These are phyloP conservation scores for Gibbula magus DNA, from an alignment of 2,888 invertebrate genomes.

Conservation along the genomic window DNA sequence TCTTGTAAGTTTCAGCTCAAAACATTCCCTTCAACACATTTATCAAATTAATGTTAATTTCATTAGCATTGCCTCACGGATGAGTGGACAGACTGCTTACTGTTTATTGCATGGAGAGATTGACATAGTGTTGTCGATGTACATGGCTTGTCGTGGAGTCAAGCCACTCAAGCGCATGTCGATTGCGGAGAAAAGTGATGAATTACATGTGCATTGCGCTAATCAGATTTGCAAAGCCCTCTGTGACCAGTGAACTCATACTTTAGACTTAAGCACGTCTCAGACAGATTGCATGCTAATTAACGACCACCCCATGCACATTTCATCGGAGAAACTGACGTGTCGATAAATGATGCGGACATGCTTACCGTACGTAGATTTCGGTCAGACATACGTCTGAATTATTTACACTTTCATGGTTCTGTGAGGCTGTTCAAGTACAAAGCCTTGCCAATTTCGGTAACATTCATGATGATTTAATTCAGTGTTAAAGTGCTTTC, in stretches of 20 bases:
- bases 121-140: constrained; percentile 5
- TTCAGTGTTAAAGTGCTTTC: no score
- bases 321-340: background rate
- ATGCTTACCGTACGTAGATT: no score
- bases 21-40: background rate
- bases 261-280: constrained; percentile 1
- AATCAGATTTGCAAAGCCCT: background rate
- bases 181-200: constrained; percentile 5
- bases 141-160: background rate
- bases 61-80: background rate
- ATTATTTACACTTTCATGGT: no score
- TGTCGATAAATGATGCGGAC: no score
- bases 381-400: no score
- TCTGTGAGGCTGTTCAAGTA: no score
- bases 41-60: constrained; percentile 8
- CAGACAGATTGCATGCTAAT: constrained; percentile 8
- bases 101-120: background rate
- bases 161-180: background rate
- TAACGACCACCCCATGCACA: background rate
- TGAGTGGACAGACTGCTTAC: background rate
- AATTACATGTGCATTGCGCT: constrained; percentile 11
- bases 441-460: no score
- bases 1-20: background rate
- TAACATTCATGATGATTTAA: no score
- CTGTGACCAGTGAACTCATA: background rate